Evolutionary conservation across 1,140 invertebrate species (phyloP).

Genomic region (Drosophila aff.): DNA sequence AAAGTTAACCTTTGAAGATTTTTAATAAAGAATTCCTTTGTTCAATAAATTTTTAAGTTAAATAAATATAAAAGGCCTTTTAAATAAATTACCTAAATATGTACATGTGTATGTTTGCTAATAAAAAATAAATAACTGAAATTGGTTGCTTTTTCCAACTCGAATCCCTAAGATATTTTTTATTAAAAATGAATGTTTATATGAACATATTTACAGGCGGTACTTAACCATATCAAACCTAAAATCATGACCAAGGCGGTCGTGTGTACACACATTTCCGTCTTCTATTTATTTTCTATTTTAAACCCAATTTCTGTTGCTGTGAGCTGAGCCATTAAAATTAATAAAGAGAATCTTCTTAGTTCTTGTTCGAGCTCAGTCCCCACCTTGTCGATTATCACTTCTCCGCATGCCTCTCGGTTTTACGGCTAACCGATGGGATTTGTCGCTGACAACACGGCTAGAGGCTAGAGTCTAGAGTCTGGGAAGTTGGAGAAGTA

Average conservation of each 20-base stretch:
- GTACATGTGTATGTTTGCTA: no score
- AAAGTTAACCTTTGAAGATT: neutral
- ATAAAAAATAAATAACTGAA: no score
- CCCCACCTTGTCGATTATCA: conserved; percentile 63
- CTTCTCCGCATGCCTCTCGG: conserved; percentile 61
- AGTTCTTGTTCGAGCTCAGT: conserved; percentile 20
- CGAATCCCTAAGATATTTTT: no score
- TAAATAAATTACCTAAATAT: no score
- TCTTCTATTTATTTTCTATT: conserved; percentile 34
- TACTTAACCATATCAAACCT: neutral
- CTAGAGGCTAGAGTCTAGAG: neutral
- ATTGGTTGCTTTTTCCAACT: neutral
- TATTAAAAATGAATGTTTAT: no score
- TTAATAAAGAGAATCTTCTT: conserved; percentile 55
- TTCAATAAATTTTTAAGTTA: neutral
- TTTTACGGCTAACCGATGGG: conserved; percentile 64
- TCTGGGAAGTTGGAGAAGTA: conserved; percentile 34
- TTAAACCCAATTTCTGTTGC: conserved; percentile 25
- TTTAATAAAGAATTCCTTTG: neutral
- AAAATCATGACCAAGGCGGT: no score
- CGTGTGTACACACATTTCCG: neutral
- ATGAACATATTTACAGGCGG: no score
- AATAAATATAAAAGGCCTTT: no score
- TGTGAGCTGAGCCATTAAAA: conserved; percentile 46
- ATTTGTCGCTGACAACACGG: conserved; percentile 62